phyloP scores from a whole-genome alignment of 1,140 invertebrate genomes.

The Drosophila murphyi region DNA sequence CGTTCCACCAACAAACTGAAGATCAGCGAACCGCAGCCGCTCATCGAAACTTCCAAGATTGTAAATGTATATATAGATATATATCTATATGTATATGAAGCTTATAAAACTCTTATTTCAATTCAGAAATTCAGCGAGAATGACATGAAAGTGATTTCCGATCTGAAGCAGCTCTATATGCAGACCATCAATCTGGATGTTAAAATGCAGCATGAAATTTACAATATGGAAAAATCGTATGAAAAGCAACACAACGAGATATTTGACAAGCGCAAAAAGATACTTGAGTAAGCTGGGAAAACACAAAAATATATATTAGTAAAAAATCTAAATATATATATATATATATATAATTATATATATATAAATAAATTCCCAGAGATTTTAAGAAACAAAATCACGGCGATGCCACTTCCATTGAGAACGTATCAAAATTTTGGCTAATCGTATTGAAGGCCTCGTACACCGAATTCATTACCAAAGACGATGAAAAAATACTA shows the following conservation, averaged over 20 bases:
- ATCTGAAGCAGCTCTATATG: conserved; percentile 94
- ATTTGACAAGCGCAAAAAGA: conserved; percentile 74
- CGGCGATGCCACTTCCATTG: conserved; percentile 51
- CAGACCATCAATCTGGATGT: conserved; percentile 92
- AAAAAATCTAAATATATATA: no score
- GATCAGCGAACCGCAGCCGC: conserved; percentile 9
- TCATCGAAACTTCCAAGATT: conserved; percentile 24
- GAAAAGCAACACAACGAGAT: conserved; percentile 85
- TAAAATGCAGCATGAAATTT: conserved; percentile 94
- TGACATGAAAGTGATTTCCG: conserved; percentile 92
- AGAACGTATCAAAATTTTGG: conserved; percentile 96
- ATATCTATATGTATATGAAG: background rate
- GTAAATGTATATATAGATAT: conserved; percentile 22
- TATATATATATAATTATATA: background rate
- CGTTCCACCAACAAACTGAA: conserved; percentile 32
- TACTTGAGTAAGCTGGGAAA: conserved; percentile 64
- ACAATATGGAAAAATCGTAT: conserved; percentile 93
- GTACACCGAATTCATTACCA: conserved; percentile 90
- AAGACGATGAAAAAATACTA: conserved; percentile 93
- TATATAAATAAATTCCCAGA: conserved; percentile 13
- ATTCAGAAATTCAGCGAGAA: conserved; percentile 84
- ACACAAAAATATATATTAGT: no score
- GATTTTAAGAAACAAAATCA: conserved; percentile 65
- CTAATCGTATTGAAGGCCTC: conserved; percentile 93
- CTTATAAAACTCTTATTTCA: background rate